These are phyloP conservation scores for Emydoidea blandingii DNA, from an alignment of 2,797 vertebrate species.

Conservation along the genomic window DNA sequence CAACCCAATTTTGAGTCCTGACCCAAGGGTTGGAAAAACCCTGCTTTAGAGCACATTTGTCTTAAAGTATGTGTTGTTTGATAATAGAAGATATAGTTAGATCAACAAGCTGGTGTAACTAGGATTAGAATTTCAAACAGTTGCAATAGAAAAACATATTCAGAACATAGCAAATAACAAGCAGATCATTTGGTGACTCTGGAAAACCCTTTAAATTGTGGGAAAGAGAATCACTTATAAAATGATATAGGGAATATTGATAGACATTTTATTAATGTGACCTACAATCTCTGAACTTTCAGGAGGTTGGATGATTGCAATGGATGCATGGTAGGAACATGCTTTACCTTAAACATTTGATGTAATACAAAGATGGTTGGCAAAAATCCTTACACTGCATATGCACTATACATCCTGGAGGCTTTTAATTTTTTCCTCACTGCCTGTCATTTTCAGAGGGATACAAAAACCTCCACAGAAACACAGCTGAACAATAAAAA, in stretches of 20 bases:
- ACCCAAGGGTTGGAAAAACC: no score
- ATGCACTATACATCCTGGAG: background rate
- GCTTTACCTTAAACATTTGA: accelerated
- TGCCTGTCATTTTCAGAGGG: background rate
- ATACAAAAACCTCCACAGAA: background rate
- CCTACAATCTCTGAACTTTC: background rate
- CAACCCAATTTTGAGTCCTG: no score
- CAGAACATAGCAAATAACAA: background rate
- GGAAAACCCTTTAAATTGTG: background rate
- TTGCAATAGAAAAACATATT: background rate
- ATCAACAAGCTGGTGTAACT: background rate
- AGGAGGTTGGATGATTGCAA: background rate
- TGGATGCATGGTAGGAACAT: background rate
- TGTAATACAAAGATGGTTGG: background rate
- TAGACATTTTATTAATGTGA: background rate
- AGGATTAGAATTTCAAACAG: background rate
- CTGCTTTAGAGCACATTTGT: no score
- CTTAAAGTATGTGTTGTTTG: no score
- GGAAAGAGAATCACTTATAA: background rate
- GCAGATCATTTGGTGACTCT: background rate
- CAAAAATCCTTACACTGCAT: background rate
- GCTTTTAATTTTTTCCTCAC: background rate
- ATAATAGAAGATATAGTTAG: no score
- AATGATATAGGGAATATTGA: background rate
- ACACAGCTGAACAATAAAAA: background rate